phyloP scores from a whole-genome alignment of 2,888 invertebrate species.

The Philhelius pedissequus region DNA sequence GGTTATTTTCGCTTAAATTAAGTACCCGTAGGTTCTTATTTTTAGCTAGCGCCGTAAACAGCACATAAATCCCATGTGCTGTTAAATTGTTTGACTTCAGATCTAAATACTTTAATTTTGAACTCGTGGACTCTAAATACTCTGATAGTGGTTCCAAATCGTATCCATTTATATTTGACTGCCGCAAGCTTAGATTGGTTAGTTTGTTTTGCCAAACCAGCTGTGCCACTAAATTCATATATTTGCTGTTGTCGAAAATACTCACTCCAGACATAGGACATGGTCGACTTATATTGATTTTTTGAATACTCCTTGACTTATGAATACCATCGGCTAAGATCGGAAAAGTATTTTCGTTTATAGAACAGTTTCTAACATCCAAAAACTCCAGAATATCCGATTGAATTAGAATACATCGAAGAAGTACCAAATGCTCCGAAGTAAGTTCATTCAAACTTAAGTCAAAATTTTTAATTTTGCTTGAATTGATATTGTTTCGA shows the following conservation, averaged over 20 bases:
- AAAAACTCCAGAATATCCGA: slow-evolving; percentile 70
- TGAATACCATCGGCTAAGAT: slow-evolving; percentile 75
- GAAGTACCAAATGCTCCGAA: slow-evolving; percentile 50
- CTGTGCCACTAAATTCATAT: slow-evolving; percentile 71
- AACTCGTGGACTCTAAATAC: slow-evolving; percentile 69
- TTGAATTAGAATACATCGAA: slow-evolving; percentile 71
- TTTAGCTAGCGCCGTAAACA: slow-evolving; percentile 71
- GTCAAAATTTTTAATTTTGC: slow-evolving; percentile 70
- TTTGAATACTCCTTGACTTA: slow-evolving; percentile 71
- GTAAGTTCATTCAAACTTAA: slow-evolving; percentile 71
- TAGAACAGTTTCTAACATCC: slow-evolving; percentile 71
- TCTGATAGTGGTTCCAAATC: slow-evolving; percentile 75
- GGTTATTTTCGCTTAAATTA: slow-evolving; percentile 73
- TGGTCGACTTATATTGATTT: slow-evolving; percentile 72
- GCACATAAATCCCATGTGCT: slow-evolving; percentile 71
- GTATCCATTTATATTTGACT: slow-evolving; percentile 73
- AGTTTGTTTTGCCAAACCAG: slow-evolving; percentile 75
- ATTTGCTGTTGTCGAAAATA: slow-evolving; percentile 74
- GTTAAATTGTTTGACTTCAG: slow-evolving; percentile 74
- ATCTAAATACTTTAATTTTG: slow-evolving; percentile 71
- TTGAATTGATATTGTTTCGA: slow-evolving; percentile 54
- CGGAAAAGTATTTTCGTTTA: slow-evolving; percentile 75
- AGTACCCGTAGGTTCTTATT: slow-evolving; percentile 71
- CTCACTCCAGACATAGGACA: slow-evolving; percentile 59
- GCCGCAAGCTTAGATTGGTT: slow-evolving; percentile 72